Evolutionary conservation across 2,888 invertebrate genomes (phyloP), one percentile per base, ranked within the genome.

Genomic region (Ommatoiulus sabulosus): DNA sequence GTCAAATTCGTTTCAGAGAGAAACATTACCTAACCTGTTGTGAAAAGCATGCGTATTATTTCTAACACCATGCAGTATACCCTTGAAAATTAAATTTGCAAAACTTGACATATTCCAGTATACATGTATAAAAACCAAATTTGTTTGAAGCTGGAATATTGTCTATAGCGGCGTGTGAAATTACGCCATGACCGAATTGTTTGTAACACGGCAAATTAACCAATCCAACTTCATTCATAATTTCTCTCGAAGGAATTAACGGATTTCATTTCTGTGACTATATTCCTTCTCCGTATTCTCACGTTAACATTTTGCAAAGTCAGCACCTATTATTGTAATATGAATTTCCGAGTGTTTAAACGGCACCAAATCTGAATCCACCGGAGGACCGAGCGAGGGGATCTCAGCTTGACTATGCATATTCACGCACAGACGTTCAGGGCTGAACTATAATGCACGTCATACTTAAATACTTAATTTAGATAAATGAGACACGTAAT

Each of bases 381-480:
- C 24, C 72, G 24, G 72, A 72, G 20, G 72, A 24, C n/a, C 72
- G 72, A 72, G 20, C 8, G 24, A 72, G 72, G 72, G 72, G 72
- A 72, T 72, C 24, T 72, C 72, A 72, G 24, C 72, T 72, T n/a
- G 72, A 72, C 24, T 72, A 72, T 72, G 72, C 72, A 72, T 72
- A n/a, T 72, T 72, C 72, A 72, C 24, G 72, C 72, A 20, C 24
- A 72, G 20, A 72, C 72, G 72, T 72, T 72, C 20, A 20, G 72
- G 72, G 72, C 72, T 24, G 72, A 72, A 72, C 72, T 72, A 24
- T 20, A 72, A 72, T 24, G 8, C 72, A 72, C 72, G 72, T 72
- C 72, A 72, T n/a, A 72, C 72, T 72, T 72, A 72, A 72, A 72
- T 72, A 24, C 72, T 72, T 72, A 72, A 72, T 72, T 72, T 72